Evolutionary conservation across 1,140 invertebrate genomes (phyloP).

Genomic region (Drosophila asahinai): DNA sequence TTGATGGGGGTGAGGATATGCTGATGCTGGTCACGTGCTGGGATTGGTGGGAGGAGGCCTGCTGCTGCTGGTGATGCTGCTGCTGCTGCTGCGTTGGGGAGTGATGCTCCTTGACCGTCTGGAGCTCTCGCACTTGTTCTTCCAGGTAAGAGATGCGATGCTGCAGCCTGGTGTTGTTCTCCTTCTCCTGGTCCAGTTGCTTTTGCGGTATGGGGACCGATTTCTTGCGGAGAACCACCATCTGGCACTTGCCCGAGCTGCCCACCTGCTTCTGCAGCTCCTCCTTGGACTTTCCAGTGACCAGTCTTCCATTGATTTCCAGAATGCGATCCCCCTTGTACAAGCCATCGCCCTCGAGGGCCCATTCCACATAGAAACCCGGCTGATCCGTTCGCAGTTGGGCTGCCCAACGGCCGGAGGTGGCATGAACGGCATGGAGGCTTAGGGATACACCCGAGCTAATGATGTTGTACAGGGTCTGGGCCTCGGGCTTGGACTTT

Average conservation of each 20-base stretch:
- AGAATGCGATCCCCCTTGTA: constrained; percentile 92
- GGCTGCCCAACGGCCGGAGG: constrained; percentile 87
- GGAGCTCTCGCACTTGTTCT: constrained; percentile 92
- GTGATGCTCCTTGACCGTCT: constrained; percentile 82
- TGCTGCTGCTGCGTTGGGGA: constrained; percentile 14
- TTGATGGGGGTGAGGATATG: constrained; percentile 79
- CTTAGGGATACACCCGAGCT: constrained; percentile 85
- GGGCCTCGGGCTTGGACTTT: constrained; percentile 84
- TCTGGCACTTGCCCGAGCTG: constrained; percentile 84
- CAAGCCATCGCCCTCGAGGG: constrained; percentile 90
- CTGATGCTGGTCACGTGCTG: constrained; percentile 84
- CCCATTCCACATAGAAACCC: constrained; percentile 91
- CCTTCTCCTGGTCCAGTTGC: constrained; percentile 85
- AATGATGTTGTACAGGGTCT: constrained; percentile 77
- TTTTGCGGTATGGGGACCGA: constrained; percentile 68
- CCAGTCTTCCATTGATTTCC: constrained; percentile 93
- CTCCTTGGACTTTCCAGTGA: constrained; percentile 89
- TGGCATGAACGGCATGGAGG: constrained; percentile 89
- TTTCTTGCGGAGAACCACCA: constrained; percentile 87
- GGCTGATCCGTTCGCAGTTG: constrained; percentile 87
- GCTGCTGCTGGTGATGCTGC: constrained; percentile 27
- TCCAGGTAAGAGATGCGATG: constrained; percentile 95
- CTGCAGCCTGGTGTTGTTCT: constrained; percentile 93
- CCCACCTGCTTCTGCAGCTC: constrained; percentile 87
- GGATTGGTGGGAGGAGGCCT: constrained; percentile 44